Evolutionary conservation across 2,888 invertebrate species (phyloP).

Genomic region (Ophion obscuratus): DNA sequence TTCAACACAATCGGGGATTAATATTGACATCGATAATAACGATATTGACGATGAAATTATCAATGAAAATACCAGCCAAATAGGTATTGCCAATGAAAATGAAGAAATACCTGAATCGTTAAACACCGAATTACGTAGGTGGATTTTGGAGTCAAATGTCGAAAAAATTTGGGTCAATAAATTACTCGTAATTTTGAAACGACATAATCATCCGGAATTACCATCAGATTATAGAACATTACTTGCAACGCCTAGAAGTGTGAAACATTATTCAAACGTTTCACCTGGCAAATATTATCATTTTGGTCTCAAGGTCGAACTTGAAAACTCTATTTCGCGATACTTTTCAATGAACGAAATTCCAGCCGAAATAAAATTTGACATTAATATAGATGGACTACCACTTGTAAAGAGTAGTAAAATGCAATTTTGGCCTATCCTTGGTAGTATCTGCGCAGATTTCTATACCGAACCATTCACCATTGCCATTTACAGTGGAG

Average conservation of each 20-base stretch:
- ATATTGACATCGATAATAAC: constrained; percentile 2
- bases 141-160: not conserved
- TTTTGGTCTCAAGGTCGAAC: not conserved
- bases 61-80: not conserved
- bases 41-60: not conserved
- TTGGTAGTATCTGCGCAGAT: not conserved
- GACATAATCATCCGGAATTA: constrained; percentile 1
- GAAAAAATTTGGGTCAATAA: not conserved
- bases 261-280: not conserved
- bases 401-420: not conserved
- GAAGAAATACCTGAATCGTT: too few relatives aligned
- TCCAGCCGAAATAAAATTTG: not conserved
- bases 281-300: constrained; percentile 6
- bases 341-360: not conserved
- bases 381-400: not conserved
- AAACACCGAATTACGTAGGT: not conserved
- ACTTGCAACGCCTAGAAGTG: constrained; percentile 1
- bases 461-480: constrained; percentile 2
- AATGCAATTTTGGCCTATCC: constrained; percentile 10
- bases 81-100: too few relatives aligned
- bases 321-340: not conserved
- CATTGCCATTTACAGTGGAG: not conserved
- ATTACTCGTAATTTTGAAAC: not conserved
- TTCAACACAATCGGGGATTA: not conserved
- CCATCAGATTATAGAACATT: constrained; percentile 5